phyloP scores from a whole-genome alignment of 1,140 invertebrate genomes.

The Drosophila sucinea region DNA sequence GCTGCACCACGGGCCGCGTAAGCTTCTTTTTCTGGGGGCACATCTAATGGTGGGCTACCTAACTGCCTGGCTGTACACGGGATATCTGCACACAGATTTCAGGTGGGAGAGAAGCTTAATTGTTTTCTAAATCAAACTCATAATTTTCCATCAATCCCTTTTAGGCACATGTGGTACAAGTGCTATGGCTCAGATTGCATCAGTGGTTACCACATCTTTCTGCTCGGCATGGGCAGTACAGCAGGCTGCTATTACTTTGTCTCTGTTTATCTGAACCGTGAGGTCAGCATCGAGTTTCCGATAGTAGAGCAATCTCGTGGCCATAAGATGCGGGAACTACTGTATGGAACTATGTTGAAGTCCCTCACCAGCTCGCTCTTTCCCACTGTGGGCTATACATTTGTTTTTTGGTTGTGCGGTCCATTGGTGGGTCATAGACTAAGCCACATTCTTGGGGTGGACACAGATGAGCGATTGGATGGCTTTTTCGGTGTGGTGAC shows the following conservation, averaged over 20 bases:
- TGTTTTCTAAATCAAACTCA: neutral
- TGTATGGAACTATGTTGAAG: conserved; percentile 85
- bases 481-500: conserved; percentile 52
- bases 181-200: conserved; percentile 82
- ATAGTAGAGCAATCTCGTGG: conserved; percentile 88
- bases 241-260: conserved; percentile 88
- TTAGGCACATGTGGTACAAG: conserved; percentile 54
- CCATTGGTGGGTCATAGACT: conserved; percentile 38
- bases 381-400: conserved; percentile 85
- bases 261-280: conserved; percentile 84
- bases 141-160: neutral
- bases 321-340: conserved; percentile 85
- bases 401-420: conserved; percentile 58
- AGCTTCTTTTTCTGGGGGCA: conserved; percentile 82
- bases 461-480: conserved; percentile 57
- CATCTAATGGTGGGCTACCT: conserved; percentile 85
- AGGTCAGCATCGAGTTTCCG: conserved; percentile 86
- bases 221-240: conserved; percentile 87
- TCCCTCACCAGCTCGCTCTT: conserved; percentile 85
- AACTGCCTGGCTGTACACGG: conserved; percentile 85
- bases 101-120: conserved; percentile 45
- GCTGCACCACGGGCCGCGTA: conserved; percentile 52
- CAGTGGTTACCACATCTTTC: conserved; percentile 85
- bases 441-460: conserved; percentile 46
- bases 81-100: conserved; percentile 83